Conservation (phyloP, 2,797 vertebrate genomes). For the Hapalemur alaotrensis region DNA sequence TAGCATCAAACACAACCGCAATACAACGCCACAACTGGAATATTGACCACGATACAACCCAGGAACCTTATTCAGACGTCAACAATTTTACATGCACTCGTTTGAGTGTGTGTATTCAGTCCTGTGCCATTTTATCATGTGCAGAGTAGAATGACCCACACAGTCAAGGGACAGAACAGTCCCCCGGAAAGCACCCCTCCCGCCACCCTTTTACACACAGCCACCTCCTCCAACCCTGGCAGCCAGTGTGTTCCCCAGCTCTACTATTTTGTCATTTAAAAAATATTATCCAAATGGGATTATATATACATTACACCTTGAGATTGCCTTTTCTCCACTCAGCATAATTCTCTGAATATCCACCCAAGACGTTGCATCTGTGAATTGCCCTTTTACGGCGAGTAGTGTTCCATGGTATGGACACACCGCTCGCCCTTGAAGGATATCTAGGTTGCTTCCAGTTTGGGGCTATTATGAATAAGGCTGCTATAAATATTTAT, state of each 20-base stretch:
- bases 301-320: not conserved
- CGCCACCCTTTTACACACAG: not conserved
- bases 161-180: not conserved
- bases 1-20: rapidly evolving
- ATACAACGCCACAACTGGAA: not conserved
- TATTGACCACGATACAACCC: too few species aligned
- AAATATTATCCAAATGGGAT: not conserved
- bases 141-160: not conserved
- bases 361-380: not conserved
- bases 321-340: not conserved
- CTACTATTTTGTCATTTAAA: not conserved
- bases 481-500: not conserved
- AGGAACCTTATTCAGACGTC: not conserved
- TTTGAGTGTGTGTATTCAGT: not conserved
- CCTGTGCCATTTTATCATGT: not conserved
- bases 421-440: not conserved
- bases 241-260: not conserved
- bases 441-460: not conserved
- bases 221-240: not conserved
- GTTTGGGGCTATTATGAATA: not conserved
- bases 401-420: not conserved
- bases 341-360: not conserved
- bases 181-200: not conserved
- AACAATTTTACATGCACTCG: rapidly evolving
- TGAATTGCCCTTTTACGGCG: not conserved